These are phyloP conservation scores for Rhinopomastus cyanomelas DNA, from an alignment of 2,113 vertebrate genomes.

Conservation along the genomic window DNA sequence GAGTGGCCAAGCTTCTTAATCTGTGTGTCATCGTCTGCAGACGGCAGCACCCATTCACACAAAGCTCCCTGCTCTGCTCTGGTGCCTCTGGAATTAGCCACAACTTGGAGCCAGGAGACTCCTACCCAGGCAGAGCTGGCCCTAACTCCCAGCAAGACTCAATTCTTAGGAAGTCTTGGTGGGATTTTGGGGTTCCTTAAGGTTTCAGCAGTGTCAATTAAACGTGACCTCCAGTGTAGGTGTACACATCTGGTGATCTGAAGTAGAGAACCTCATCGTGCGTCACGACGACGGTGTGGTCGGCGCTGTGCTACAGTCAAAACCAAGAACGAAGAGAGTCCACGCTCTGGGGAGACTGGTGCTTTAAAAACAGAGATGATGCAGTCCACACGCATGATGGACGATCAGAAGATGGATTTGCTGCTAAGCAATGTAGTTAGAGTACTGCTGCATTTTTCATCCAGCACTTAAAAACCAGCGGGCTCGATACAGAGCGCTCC, in stretches of 20 bases:
- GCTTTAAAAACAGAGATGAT: constrained; percentile 6
- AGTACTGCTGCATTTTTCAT: constrained; percentile 6
- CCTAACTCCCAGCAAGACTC: too few species aligned
- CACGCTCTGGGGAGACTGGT: neutral
- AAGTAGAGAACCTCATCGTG: neutral
- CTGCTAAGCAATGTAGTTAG: constrained; percentile 10
- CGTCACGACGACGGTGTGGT: fast-evolving
- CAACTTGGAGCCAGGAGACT: too few species aligned
- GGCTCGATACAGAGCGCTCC: neutral
- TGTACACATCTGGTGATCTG: neutral
- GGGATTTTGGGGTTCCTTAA: neutral
- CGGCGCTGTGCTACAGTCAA: neutral
- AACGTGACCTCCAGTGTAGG: neutral
- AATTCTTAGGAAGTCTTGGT: neutral
- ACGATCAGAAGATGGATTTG: neutral
- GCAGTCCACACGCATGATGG: neutral
- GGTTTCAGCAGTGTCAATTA: neutral
- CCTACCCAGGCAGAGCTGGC: too few species aligned
- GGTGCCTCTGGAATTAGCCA: too few species aligned
- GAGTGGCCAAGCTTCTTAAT: too few species aligned
- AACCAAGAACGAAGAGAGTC: neutral
- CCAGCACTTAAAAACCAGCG: neutral
- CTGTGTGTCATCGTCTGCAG: too few species aligned
- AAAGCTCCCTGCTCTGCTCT: too few species aligned
- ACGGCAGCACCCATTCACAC: too few species aligned